Evolutionary conservation across 2,797 vertebrate species (phyloP), one percentile per base, ranked within the genome.

Genomic region (Diceros bicornis): DNA sequence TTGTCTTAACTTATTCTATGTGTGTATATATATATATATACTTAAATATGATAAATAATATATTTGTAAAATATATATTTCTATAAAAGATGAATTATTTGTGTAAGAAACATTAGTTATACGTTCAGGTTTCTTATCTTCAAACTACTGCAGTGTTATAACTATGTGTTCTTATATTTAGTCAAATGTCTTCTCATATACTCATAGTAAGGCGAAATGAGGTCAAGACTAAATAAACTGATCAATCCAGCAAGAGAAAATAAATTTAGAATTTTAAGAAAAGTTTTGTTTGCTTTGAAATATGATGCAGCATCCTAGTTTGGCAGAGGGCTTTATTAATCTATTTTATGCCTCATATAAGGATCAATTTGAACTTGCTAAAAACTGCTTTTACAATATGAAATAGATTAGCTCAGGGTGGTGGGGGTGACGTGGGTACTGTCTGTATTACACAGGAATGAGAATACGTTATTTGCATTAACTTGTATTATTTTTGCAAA

Each of bases 401-500:
- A 97, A 13, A 41, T 87, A 95, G 57, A 89, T 90, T 62, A 83
- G 4, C 8, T 97, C 66, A 41, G 59, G 32, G 25, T 44, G 11
- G 21, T 55, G 20, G 84, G 37, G 32, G 23, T 92, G 81, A 91
- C 0, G 44, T 23, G 25, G n/a, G 2, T 17, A 79, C 8, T 55
- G 1, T 57, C 25, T 88, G 66, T 64, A 92, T 96, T 96, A 83
- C 23, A 83, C 37, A 77, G 71, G 55, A 34, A 55, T 85, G 78
- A 92, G 86, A 96, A 81, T 37, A 55, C 57, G 94, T 89, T 85
- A 68, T 96, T 72, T 61, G 77, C 37, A n/a, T 78, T 90, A 96
- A 78, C 93, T 97, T 89, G 23, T 47, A 97, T 89, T 94, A 52
- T 91, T 98, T 97, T 95, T 82, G 87, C 57, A 97, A 97, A 97